phyloP scores from a whole-genome alignment of 2,113 vertebrate genomes.

The Bagarius yarrelli region DNA sequence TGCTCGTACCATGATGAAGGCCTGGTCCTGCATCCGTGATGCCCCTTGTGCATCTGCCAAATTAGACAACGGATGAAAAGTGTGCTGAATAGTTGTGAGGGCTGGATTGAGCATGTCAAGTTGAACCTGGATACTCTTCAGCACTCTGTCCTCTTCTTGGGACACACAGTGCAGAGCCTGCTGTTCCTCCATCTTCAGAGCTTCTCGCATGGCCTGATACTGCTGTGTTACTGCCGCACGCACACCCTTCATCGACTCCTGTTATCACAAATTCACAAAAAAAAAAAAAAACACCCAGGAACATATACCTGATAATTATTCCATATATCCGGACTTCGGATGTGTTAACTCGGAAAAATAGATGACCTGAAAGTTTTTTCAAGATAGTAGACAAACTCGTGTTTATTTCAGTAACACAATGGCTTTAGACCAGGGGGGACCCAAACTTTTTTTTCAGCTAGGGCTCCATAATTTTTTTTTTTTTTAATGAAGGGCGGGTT shows the following conservation, averaged over 20 bases:
- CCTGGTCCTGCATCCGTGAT: constrained; percentile 63
- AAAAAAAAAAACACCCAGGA: background rate
- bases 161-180: constrained; percentile 62
- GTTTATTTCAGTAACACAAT: too few relatives aligned
- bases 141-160: constrained; percentile 63
- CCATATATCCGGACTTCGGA: too few relatives aligned
- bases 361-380: too few relatives aligned
- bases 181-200: constrained; percentile 70
- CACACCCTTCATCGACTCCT: constrained; percentile 59
- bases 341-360: too few relatives aligned
- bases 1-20: constrained; percentile 67
- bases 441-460: too few relatives aligned
- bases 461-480: too few relatives aligned
- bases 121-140: constrained; percentile 65
- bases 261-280: background rate
- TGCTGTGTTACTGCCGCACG: constrained; percentile 62
- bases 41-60: constrained; percentile 64
- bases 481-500: too few relatives aligned
- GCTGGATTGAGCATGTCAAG: constrained; percentile 58
- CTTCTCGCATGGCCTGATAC: constrained; percentile 67
- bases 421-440: too few relatives aligned
- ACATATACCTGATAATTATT: too few relatives aligned
- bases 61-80: constrained; percentile 60
- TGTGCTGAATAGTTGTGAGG: constrained; percentile 59
- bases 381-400: too few relatives aligned